phyloP scores from a whole-genome alignment of 2,113 vertebrate species.

The Aplodontia rufa region DNA sequence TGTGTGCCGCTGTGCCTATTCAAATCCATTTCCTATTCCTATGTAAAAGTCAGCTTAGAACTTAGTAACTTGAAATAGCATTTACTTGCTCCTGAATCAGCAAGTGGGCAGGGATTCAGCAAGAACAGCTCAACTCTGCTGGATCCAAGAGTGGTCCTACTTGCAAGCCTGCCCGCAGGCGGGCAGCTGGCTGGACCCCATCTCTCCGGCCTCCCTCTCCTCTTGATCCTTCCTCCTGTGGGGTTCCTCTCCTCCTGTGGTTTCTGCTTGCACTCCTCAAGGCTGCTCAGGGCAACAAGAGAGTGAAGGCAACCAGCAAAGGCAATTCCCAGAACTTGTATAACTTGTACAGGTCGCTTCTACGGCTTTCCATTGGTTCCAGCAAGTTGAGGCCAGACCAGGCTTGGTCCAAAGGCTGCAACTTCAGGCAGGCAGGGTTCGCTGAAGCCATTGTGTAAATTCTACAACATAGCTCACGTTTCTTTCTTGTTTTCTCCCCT shows the following conservation, averaged over 20 bases:
- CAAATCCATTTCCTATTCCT: background rate
- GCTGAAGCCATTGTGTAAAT: background rate
- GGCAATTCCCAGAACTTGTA: background rate
- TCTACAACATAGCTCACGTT: background rate
- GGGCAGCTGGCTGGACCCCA: accelerated
- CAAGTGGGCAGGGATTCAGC: background rate
- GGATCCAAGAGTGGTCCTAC: background rate
- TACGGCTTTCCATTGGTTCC: background rate
- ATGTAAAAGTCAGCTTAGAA: background rate
- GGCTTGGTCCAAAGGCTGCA: background rate
- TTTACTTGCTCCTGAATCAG: background rate
- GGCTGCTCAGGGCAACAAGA: background rate
- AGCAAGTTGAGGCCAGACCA: background rate
- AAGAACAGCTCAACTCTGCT: background rate
- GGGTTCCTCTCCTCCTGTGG: background rate
- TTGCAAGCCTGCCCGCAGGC: background rate
- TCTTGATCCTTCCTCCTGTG: background rate
- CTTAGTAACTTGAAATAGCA: background rate
- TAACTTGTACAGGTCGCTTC: background rate
- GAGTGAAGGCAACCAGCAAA: background rate
- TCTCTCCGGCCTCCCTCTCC: background rate
- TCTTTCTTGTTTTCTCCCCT: background rate
- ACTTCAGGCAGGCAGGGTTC: background rate
- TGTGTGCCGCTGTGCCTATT: too few relatives aligned
- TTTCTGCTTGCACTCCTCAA: background rate